phyloP scores from a whole-genome alignment of 2,888 invertebrate species.

The Cryptocheilus praepositus region DNA sequence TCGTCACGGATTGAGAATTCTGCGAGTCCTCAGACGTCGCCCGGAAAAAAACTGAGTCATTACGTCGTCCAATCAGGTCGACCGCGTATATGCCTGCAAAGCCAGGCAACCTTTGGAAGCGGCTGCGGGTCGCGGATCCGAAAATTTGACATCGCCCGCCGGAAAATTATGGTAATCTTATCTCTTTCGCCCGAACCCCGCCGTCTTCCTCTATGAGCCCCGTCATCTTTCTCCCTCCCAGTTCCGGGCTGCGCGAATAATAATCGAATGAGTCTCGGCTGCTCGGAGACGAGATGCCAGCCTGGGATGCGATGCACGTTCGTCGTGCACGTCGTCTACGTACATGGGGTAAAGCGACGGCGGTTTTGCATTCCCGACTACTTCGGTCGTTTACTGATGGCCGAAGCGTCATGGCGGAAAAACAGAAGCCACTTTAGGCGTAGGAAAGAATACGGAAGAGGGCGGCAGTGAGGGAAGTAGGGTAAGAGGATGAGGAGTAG shows the following conservation, averaged over 20 bases:
- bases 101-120: too few species aligned
- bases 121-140: neutral
- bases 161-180: constrained; percentile 4
- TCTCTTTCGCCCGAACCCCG: neutral
- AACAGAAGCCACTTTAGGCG: neutral
- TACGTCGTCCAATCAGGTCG: too few species aligned
- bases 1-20: too few species aligned
- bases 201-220: too few species aligned
- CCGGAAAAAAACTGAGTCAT: too few species aligned
- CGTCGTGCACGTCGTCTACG: constrained; percentile 2
- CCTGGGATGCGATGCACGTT: constrained; percentile 1
- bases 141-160: constrained; percentile 3
- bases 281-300: neutral
- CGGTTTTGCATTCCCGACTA: constrained; percentile 1
- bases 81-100: too few species aligned
- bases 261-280: constrained; percentile 9
- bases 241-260: neutral
- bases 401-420: neutral
- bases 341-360: neutral
- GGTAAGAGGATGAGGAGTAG: neutral
- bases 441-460: neutral
- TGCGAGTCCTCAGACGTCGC: too few species aligned
- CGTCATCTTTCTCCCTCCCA: too few species aligned
- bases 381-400: neutral
- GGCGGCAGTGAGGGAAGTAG: neutral